A percentile compares a stretch with the other conserved stretches of the same genome.
Evolutionary conservation across 37 sponge, comb jelly and placozoan genomes (phyloP).

Genomic region (Oopsacas minuta): DNA sequence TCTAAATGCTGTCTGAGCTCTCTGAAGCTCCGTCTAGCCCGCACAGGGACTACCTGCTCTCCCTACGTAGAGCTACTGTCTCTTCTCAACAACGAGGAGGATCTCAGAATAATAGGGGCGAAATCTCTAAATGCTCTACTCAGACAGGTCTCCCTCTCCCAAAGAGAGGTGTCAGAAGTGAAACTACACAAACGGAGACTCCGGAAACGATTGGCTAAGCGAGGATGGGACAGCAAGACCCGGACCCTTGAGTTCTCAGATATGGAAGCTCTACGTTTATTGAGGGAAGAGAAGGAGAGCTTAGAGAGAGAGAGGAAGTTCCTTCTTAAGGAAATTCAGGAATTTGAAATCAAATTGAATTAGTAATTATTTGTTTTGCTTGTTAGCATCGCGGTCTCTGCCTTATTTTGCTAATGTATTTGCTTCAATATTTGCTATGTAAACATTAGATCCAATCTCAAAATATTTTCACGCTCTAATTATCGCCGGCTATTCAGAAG

Average conservation of each 20-base stretch:
- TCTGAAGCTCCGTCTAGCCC: not conserved
- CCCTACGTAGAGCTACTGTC: not conserved
- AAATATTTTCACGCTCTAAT: too few relatives aligned
- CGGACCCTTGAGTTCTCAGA: not conserved
- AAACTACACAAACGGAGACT: not conserved
- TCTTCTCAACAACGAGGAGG: not conserved
- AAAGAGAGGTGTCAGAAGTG: not conserved
- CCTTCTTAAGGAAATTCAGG: not conserved
- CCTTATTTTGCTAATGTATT: too few relatives aligned
- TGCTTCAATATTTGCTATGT: too few relatives aligned
- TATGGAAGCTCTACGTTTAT: not conserved
- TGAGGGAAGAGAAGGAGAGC: not conserved
- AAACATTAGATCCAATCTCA: too few relatives aligned
- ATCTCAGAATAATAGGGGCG: not conserved
- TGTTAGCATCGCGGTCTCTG: too few relatives aligned
- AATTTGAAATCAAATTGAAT: not conserved
- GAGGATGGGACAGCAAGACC: not conserved
- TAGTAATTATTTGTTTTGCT: too few relatives aligned
- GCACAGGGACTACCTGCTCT: not conserved
- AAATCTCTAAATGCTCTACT: not conserved
- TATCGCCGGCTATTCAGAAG: too few relatives aligned
- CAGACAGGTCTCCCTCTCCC: not conserved
- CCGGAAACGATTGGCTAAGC: not conserved
- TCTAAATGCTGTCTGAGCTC: not conserved
- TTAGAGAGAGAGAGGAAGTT: not conserved